These are phyloP conservation scores for Pristiophorus japonicus DNA, from an alignment of 2,113 vertebrate species.

Conservation along the genomic window DNA sequence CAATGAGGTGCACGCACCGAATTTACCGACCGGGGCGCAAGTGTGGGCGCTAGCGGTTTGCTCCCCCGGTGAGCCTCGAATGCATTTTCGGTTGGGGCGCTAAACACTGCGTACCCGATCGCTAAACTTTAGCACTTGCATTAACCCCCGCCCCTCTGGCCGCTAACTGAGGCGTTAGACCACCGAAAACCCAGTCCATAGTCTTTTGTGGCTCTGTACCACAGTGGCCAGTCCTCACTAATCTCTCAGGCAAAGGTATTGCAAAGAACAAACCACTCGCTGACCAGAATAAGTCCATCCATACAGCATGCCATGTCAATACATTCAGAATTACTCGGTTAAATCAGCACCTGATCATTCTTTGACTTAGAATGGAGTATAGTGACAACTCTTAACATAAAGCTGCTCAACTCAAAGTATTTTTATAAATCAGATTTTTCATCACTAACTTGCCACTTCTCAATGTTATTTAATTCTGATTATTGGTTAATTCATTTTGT, in stretches of 20 bases:
- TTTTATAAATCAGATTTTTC: neutral
- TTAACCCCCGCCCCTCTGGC: no score
- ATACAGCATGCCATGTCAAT: no score
- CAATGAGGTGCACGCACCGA: no score
- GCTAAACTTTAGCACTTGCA: no score
- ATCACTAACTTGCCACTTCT: neutral
- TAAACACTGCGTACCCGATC: no score
- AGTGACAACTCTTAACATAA: neutral
- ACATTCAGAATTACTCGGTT: neutral
- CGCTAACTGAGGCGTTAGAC: no score
- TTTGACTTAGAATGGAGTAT: neutral
- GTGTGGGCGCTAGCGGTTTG: no score
- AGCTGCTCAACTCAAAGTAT: neutral
- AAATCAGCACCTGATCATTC: neutral
- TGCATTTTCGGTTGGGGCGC: no score
- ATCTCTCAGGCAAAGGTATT: neutral
- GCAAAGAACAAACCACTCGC: neutral
- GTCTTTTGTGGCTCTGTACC: neutral
- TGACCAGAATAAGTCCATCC: neutral
- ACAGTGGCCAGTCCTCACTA: neutral
- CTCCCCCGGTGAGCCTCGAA: no score
- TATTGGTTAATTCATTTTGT: neutral
- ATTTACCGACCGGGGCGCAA: no score
- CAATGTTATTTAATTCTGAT: neutral
- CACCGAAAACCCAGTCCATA: no score